Evolutionary conservation across 2,888 invertebrate species (phyloP), one percentile per base, ranked within the genome.

Genomic region (Apomyelois bistriatella): DNA sequence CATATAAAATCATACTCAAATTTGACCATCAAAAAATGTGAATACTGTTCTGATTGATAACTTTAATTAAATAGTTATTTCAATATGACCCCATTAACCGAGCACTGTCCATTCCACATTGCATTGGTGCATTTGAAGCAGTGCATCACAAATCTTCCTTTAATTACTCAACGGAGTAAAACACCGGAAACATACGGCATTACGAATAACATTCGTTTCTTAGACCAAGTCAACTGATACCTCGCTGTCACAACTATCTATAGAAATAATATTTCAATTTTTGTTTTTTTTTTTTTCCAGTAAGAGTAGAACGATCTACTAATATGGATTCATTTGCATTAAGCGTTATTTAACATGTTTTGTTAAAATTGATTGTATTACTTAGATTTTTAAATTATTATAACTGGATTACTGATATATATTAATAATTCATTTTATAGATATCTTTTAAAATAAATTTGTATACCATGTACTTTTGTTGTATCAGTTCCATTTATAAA

Each of bases 131-230:
- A 28, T 50, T 50, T 41, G 22, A 16, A 54, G n/a, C 42, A 37
- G 48, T 43, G 47, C 52, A 43, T 49, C 53, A 64, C 64, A 65
- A 72, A 73, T 68, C 65, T 62, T 60, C 53, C 61, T 61, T 64
- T 69, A 66, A 73, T 70, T 69, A 61, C 62, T 53, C 17, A 58
- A 57, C 55, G 58, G 59, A 57, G 53, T 54, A 56, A 76, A 81
- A 79, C 76, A 77, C 85, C 84, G 86, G 86, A 86, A 81, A 79
- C 76, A 22, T 41, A 65, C 62, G 61, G 64, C 59, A 79, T 73
- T 77, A 80, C 82, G 82, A 85, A 85, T 84, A 75, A 81, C 85
- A 85, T 86, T 81, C 77, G 77, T 85, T 83, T 82, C 72, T 72
- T 76, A 78, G 76, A 82, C 76, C 62, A 60, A 61, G 83, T 74